Conservation (phyloP, 23 tunicate species). For the Clavelina lepadiformis region DNA sequence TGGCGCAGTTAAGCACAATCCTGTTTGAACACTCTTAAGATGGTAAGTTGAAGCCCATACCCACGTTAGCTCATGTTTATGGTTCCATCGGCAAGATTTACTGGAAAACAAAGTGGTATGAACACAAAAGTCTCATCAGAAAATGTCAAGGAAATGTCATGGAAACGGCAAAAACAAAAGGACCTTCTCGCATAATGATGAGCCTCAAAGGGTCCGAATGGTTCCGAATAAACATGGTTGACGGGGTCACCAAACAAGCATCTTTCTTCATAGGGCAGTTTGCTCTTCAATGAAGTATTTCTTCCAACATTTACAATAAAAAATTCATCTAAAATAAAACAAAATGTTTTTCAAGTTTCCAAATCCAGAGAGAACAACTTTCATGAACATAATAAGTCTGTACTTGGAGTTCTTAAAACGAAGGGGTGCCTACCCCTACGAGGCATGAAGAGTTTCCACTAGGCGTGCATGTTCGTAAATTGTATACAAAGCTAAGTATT, state of each 20-base stretch:
- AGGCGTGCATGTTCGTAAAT: too few species aligned
- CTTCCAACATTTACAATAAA: conserved; percentile 32
- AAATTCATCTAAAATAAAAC: conserved; percentile 45
- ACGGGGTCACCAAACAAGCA: conserved; percentile 64
- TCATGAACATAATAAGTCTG: too few species aligned
- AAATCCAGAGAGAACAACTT: too few species aligned
- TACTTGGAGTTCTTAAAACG: too few species aligned
- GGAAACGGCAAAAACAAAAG: not conserved
- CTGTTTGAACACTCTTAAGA: conserved; percentile 40
- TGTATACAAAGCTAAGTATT: too few species aligned
- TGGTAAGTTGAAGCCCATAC: conserved; percentile 77
- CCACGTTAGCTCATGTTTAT: conserved; percentile 38
- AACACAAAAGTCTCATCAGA: not conserved
- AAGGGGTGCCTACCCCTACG: too few species aligned
- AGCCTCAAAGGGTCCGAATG: conserved; percentile 13
- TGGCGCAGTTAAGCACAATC: conserved; percentile 71
- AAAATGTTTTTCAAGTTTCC: not conserved
- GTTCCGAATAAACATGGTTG: conserved; percentile 22
- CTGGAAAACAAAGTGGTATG: conserved; percentile 10
- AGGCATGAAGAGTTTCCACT: too few species aligned
- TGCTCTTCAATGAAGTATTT: not conserved
- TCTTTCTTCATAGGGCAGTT: conserved; percentile 33
- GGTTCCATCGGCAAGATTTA: conserved; percentile 57
- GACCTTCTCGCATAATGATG: conserved; percentile 68
- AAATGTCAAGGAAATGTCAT: not conserved